A percentile compares a stretch with the other conserved stretches of the same genome.
Conservation (phyloP, 2,113 vertebrate genomes). For the Terrapene triunguis region DNA sequence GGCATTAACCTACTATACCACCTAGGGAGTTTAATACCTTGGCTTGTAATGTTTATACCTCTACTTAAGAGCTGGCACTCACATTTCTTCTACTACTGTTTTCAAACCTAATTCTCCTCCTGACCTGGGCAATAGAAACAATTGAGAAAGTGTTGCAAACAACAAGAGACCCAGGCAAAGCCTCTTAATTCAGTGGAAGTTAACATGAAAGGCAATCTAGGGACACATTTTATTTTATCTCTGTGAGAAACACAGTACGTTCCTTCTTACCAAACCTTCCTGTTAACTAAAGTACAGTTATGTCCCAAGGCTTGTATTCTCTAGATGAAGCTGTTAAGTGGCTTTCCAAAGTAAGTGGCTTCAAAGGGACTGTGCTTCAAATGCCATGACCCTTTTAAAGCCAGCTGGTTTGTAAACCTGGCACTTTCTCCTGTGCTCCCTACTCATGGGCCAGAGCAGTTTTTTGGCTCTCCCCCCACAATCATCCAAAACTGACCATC, state of each 20-base stretch:
- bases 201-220: not conserved
- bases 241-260: not conserved
- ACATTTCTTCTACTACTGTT: not conserved
- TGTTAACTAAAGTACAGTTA: not conserved
- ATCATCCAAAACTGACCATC: not conserved
- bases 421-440: not conserved
- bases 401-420: not conserved
- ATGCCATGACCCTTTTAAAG: not conserved
- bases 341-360: not conserved
- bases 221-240: not conserved
- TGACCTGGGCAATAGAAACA: not conserved
- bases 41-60: not conserved
- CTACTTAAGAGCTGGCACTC: not conserved
- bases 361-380: not conserved
- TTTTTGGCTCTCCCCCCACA: not conserved
- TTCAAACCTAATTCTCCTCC: not conserved
- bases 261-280: not conserved
- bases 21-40: not conserved
- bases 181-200: not conserved
- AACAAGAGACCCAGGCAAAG: not conserved
- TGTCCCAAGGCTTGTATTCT: not conserved
- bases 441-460: not conserved
- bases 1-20: slow-evolving; percentile 26
- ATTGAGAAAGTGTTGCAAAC: not conserved
- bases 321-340: not conserved